These are phyloP conservation scores for Desmodus rotundus DNA, from an alignment of 2,113 vertebrate species.

Conservation along the genomic window DNA sequence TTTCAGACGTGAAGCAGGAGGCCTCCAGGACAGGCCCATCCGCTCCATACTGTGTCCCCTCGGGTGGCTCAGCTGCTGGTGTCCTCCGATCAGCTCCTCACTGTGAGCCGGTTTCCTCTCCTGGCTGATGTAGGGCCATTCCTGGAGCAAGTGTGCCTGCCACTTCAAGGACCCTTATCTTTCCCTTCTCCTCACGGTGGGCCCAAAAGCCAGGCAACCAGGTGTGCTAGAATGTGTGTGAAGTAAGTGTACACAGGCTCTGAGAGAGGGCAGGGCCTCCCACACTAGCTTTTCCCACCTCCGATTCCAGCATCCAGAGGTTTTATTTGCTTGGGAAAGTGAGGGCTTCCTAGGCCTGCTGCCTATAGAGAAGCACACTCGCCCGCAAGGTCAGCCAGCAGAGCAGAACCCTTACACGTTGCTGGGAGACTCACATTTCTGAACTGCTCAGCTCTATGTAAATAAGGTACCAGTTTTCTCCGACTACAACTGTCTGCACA, in stretches of 20 bases:
- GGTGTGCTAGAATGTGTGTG: background rate
- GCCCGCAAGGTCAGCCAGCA: accelerated
- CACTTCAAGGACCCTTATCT: background rate
- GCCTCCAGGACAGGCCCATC: background rate
- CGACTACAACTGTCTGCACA: background rate
- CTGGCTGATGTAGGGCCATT: no score
- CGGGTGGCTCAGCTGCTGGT: accelerated
- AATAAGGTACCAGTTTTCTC: background rate
- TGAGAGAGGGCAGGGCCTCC: no score
- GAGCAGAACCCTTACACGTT: background rate
- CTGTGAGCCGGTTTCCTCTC: background rate
- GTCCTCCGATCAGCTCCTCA: background rate
- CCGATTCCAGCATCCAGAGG: background rate
- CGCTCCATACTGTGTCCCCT: accelerated
- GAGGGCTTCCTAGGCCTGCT: background rate
- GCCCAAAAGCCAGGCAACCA: background rate
- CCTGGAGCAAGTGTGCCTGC: background rate
- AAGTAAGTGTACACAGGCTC: background rate
- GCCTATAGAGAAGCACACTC: background rate
- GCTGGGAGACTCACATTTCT: background rate
- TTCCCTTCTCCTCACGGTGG: background rate
- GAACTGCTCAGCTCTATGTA: background rate
- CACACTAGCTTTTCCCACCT: background rate
- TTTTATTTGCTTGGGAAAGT: accelerated
- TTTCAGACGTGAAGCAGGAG: background rate